These are phyloP conservation scores for Drosophila nikananu DNA, from an alignment of 1,140 invertebrate genomes.

Conservation along the genomic window DNA sequence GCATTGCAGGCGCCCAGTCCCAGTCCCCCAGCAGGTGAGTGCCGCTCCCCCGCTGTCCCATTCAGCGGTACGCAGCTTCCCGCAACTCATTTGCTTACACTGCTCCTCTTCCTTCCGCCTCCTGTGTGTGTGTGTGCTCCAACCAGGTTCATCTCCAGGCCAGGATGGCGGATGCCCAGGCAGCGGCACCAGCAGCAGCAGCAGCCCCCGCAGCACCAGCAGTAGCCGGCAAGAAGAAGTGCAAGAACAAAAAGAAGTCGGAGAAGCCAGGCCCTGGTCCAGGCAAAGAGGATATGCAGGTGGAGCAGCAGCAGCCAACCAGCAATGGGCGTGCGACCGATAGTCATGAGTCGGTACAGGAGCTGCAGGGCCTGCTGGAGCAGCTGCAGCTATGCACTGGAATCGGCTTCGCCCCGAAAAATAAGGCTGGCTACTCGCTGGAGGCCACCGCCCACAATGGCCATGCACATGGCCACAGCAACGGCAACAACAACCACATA, in stretches of 20 bases:
- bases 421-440: neutral
- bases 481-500: slow-evolving; percentile 69
- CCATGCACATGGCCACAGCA: slow-evolving; percentile 51
- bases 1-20: slow-evolving; percentile 17
- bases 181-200: slow-evolving; percentile 48
- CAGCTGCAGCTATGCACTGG: slow-evolving; percentile 66
- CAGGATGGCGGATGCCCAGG: slow-evolving; percentile 66
- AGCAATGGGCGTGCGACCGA: slow-evolving; percentile 50
- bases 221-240: slow-evolving; percentile 61
- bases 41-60: neutral
- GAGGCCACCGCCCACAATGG: slow-evolving; percentile 44
- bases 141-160: slow-evolving; percentile 15
- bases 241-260: slow-evolving; percentile 64
- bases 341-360: neutral
- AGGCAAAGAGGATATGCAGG: slow-evolving; percentile 25
- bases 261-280: slow-evolving; percentile 29
- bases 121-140: neutral
- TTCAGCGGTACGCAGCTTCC: neutral
- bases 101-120: neutral
- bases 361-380: slow-evolving; percentile 51
- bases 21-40: slow-evolving; percentile 9
- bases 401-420: slow-evolving; percentile 1
- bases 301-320: slow-evolving; percentile 17
- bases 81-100: slow-evolving; percentile 2
- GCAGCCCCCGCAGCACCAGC: slow-evolving; percentile 14